Conservation (phyloP, 2,113 vertebrate species). For the Cichladusa arquata region DNA sequence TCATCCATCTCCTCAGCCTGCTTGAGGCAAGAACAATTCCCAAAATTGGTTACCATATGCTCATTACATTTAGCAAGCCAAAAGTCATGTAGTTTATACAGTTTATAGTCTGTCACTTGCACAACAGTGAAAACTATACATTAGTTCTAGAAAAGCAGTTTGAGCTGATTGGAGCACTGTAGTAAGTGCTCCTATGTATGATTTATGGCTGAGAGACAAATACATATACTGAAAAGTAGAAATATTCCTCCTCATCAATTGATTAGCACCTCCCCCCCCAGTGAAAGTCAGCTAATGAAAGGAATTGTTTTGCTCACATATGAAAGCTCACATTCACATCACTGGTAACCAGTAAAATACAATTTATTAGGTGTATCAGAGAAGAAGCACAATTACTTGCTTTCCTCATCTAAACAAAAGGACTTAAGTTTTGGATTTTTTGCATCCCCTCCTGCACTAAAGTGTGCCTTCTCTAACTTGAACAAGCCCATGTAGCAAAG, state of each 20-base stretch:
- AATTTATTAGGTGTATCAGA: background rate
- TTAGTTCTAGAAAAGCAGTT: background rate
- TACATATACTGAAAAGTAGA: background rate
- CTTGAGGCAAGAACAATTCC: background rate
- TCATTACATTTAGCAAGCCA: background rate
- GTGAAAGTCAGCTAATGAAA: background rate
- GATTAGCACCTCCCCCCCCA: accelerated
- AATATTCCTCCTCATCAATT: background rate
- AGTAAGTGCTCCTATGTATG: background rate
- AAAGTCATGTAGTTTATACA: background rate
- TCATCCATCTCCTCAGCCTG: background rate
- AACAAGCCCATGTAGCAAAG: accelerated
- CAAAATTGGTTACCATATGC: background rate
- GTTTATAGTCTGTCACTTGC: background rate
- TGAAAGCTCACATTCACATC: background rate
- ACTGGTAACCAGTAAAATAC: background rate
- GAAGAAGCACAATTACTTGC: background rate
- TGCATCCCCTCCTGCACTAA: background rate
- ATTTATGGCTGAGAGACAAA: background rate
- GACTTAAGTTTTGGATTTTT: background rate
- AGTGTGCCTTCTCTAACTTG: background rate
- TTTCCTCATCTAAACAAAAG: background rate
- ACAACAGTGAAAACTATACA: background rate
- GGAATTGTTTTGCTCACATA: background rate
- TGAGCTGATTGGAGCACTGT: background rate